These are phyloP conservation scores for Hephaestus fuliginosus DNA, from an alignment of 2,797 vertebrate genomes.

Conservation along the genomic window DNA sequence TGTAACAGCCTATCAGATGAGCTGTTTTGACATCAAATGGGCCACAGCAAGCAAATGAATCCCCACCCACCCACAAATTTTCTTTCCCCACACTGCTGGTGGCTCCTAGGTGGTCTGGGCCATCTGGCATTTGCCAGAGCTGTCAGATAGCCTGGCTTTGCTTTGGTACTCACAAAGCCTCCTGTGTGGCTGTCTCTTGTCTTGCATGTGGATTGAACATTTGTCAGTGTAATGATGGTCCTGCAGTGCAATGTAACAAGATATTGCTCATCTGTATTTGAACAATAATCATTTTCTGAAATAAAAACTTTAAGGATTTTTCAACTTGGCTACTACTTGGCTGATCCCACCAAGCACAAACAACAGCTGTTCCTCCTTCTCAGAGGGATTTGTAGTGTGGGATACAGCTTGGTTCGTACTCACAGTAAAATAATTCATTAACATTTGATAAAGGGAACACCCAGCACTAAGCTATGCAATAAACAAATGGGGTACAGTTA, in stretches of 20 bases:
- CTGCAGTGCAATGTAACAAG: neutral
- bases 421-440: conserved; percentile 19
- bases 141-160: too few relatives aligned
- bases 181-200: too few relatives aligned
- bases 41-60: too few relatives aligned
- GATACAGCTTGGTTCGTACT: conserved; percentile 10
- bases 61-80: too few relatives aligned
- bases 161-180: too few relatives aligned
- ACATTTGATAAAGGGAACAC: conserved; percentile 18
- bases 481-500: neutral
- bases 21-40: too few relatives aligned
- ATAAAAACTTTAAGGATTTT: neutral
- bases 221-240: neutral
- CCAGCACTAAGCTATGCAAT: neutral
- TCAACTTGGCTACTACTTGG: conserved; percentile 6
- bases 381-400: conserved; percentile 8
- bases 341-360: neutral
- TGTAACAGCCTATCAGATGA: too few relatives aligned
- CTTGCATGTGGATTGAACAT: neutral
- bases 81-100: too few relatives aligned
- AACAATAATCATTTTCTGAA: neutral
- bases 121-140: too few relatives aligned
- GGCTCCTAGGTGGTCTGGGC: too few relatives aligned
- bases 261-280: neutral
- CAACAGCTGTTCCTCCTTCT: conserved; percentile 31